Base-by-base conservation (phyloP, 2,797 vertebrate genomes). In the Poeciliopsis paucimaculata region DNA sequence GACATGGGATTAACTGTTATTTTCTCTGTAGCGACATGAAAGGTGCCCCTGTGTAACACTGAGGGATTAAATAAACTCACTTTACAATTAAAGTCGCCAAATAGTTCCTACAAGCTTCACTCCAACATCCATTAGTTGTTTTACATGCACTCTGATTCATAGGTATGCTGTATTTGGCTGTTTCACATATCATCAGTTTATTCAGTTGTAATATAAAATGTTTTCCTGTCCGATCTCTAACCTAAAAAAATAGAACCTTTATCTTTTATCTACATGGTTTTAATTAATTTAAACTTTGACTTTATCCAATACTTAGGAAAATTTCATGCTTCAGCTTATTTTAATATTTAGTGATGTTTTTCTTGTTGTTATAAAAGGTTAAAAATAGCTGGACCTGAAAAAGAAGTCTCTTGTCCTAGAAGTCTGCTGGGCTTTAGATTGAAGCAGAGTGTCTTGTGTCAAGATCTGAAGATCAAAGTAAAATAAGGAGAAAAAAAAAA, bases 1-100 rank as follows among this genome's bases (percentile, higher is more conserved):
- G 93, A 94, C 94, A 94, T 82, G 85, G 90, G 94, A 94, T 95
- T 95, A 95, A 88, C 89, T 87, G 81, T 86, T 93, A 85, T 92
- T 91, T 92, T 84, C 91, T 92, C 86, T 20, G 80, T 84, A 82
- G 82, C 88, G 85, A 92, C 89, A 89, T 88, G 89, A 91, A 91
- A 87, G 83, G 83, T 85, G 87, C 82, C 72, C 76, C 84, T 23
- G 80, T 86, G 84, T 79, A 82, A 84, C 80, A 86, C 81, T 2
- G n/a, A 81, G 83, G 86, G 90, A 87, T 93, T 91, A 86, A 82
- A 87, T 83, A 88, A 89, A 84, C 51, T 80, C 81, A 90, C 79
- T 85, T 91, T 90, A 91, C 85, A 89, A 91, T 90, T 91, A 88
- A 92, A 91, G 85, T 81, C 78, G 31, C 82, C 0, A 72, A 85